Conservation (phyloP, 2,113 vertebrate genomes). For the Trochalopteron elliotii region DNA sequence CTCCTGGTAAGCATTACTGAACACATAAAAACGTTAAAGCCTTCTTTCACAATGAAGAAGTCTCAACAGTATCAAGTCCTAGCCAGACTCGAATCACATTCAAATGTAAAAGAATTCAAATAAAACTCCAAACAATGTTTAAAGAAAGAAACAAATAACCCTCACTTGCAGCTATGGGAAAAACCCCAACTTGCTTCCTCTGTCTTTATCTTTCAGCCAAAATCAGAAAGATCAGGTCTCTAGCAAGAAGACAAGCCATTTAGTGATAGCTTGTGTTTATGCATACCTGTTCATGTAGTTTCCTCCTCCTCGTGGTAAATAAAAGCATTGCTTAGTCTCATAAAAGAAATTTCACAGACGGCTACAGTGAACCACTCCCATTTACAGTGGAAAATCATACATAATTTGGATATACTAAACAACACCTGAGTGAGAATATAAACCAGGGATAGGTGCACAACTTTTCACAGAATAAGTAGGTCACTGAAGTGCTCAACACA, state of each 20-base stretch:
- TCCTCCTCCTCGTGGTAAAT: neutral
- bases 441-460: neutral
- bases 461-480: neutral
- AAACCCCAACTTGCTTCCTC: fast-evolving
- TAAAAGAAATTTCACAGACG: neutral
- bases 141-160: neutral
- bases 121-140: neutral
- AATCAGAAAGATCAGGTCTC: neutral
- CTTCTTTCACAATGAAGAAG: neutral
- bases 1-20: neutral
- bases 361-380: neutral
- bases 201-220: neutral
- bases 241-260: neutral
- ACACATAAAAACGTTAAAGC: neutral
- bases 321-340: neutral
- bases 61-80: neutral
- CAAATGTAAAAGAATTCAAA: neutral
- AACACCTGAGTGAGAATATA: neutral
- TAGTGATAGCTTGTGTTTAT: neutral
- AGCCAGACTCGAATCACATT: neutral
- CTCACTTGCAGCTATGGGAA: neutral
- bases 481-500: neutral
- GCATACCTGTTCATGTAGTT: neutral
- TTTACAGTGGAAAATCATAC: neutral
- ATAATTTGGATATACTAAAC: neutral